These are phyloP conservation scores for Discoglossus pictus DNA, from an alignment of 2,797 vertebrate genomes.

Conservation along the genomic window DNA sequence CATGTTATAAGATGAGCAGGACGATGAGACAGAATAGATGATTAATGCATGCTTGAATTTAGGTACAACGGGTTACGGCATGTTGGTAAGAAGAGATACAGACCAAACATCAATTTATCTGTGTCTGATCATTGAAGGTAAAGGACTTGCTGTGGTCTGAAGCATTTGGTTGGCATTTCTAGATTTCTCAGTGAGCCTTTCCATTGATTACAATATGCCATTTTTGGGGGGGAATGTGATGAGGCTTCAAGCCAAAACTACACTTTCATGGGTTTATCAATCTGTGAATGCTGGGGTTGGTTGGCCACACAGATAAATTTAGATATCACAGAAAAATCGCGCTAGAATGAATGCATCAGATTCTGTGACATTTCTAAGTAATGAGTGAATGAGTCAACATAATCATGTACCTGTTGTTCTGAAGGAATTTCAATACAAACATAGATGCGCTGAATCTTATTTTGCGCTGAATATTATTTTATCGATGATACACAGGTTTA, in stretches of 20 bases:
- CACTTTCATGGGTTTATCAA: not conserved
- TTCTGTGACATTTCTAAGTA: too few species aligned
- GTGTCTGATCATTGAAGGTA: constrained; percentile 67
- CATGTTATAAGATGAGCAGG: fast-evolving
- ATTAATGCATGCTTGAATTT: constrained; percentile 46
- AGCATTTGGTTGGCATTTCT: constrained; percentile 38
- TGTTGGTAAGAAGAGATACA: constrained; percentile 69
- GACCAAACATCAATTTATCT: constrained; percentile 50
- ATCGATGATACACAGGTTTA: too few species aligned
- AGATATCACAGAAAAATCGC: too few species aligned
- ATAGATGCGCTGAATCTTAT: too few species aligned
- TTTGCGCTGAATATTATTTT: too few species aligned
- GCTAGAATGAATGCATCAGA: too few species aligned
- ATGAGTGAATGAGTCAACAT: too few species aligned
- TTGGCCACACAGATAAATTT: not conserved
- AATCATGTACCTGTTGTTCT: too few species aligned
- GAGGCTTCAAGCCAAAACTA: constrained; percentile 10
- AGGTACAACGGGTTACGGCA: constrained; percentile 67
- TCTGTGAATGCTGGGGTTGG: not conserved
- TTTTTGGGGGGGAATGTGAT: constrained; percentile 18
- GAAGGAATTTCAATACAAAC: too few species aligned
- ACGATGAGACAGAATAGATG: constrained; percentile 26
- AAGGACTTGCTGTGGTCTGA: constrained; percentile 73
- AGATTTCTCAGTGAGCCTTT: constrained; percentile 34
- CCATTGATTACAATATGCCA: not conserved